Base-by-base conservation (phyloP, 2,797 vertebrate genomes). In the Denticeps clupeoides region DNA sequence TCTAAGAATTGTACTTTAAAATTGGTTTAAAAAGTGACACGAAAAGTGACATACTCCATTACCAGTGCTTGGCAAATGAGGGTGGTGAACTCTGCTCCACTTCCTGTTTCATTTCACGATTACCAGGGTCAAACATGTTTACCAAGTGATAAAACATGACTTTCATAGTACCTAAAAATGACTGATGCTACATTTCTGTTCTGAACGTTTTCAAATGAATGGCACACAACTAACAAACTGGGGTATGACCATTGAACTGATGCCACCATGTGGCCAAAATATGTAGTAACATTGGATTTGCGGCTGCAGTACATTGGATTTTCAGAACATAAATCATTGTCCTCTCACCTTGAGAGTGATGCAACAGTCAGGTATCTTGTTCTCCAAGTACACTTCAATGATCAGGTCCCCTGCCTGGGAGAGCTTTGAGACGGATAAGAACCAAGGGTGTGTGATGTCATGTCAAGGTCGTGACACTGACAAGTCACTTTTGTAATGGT, bases 351-450 rank as follows among this genome's bases (percentile, higher is more conserved):
- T 97, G 10, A 98, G 81, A 4, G 92, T 98, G 37, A 97, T 60
- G 15, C 92, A 98, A 67, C 83, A 88, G 74, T 97, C 93, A 0
- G 91, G 83, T n/a, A 86, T 76, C 77, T 89, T 94, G 71, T 82
- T 85, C 67, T 97, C 92, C 70, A 97, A 72, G 37, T 97, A 97
- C 8, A 97, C 88, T 47, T 97, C 93, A 2, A 98, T 92, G 68
- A 98, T 98, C 53, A 98, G 80, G 58, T 98, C 93, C 4, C 94
- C 94, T 1, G 94, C 94, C 72, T 98, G 94, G 3, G 94, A 97
- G 31, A 94, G 79, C 94, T 98, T 68, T 7, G 16, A 58, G n/a
- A n/a, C n/a, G n/a, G n/a, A n/a, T n/a, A n/a, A n/a, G 12, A 25
- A 45, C 41, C 41, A 27, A n/a, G 26, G 27, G 32, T 43, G 25